Evolutionary conservation across 2,888 invertebrate genomes (phyloP).

Genomic region (Tholera decimalis): DNA sequence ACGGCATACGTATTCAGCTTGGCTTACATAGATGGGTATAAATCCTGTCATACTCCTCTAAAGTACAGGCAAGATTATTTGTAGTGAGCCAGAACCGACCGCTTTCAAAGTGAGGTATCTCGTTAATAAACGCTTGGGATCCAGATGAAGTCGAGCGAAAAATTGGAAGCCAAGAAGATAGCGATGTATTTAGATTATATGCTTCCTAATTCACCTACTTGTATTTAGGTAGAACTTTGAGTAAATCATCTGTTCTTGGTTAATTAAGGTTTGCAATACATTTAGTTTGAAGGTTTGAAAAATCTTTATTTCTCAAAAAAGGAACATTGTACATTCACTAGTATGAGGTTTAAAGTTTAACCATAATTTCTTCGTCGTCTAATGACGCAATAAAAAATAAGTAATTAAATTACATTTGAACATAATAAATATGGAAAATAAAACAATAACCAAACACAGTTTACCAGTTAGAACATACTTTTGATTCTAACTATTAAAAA

Average conservation of each 20-base stretch:
- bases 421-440: too few relatives aligned
- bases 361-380: too few relatives aligned
- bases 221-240: background rate
- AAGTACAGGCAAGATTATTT: constrained; percentile 41
- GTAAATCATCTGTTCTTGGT: background rate
- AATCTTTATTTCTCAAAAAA: too few relatives aligned
- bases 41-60: constrained; percentile 49
- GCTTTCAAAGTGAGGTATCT: constrained; percentile 33
- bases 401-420: too few relatives aligned
- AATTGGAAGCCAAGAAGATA: background rate
- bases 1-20: constrained; percentile 15
- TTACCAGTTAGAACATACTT: too few relatives aligned
- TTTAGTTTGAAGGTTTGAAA: too few relatives aligned
- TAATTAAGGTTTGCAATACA: too few relatives aligned
- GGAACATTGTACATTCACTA: too few relatives aligned
- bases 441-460: too few relatives aligned
- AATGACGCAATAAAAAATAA: too few relatives aligned
- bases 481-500: too few relatives aligned
- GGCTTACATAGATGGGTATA: constrained; percentile 27
- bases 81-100: constrained; percentile 43
- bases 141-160: constrained; percentile 24
- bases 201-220: background rate
- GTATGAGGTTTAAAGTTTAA: too few relatives aligned
- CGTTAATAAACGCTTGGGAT: constrained; percentile 31
- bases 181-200: background rate